Conservation (phyloP, 1,140 invertebrate genomes). For the Papilio machaon region DNA sequence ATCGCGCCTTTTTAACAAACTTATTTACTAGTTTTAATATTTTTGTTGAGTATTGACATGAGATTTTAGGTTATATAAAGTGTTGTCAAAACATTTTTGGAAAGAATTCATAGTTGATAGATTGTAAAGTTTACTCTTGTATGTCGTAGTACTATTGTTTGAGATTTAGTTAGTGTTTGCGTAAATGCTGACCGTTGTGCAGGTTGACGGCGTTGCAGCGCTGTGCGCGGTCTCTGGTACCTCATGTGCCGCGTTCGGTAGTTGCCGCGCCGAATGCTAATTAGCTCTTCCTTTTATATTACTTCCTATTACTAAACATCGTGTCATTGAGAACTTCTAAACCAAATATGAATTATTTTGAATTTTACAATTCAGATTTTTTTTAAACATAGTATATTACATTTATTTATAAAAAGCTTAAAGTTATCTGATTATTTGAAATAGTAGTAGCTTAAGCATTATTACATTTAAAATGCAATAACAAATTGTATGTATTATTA, state of each 20-base stretch:
- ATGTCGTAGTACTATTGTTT: conserved; percentile 41
- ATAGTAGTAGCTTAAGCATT: neutral
- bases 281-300: conserved; percentile 75
- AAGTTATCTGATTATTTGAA: neutral
- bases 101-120: conserved; percentile 42
- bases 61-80: conserved; percentile 81
- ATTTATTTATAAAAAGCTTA: conserved; percentile 50
- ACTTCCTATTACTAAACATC: conserved; percentile 71
- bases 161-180: conserved; percentile 38
- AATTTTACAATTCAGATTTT: conserved; percentile 10
- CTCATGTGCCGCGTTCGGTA: conserved; percentile 67
- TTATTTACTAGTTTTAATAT: conserved; percentile 55
- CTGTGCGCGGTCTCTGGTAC: conserved; percentile 46
- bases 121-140: conserved; percentile 15
- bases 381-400: conserved; percentile 57
- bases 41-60: conserved; percentile 68
- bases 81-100: conserved; percentile 80
- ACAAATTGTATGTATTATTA: no score
- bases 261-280: conserved; percentile 75
- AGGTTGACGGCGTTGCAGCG: conserved; percentile 55
- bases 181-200: conserved; percentile 49
- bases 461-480: no score
- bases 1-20: conserved; percentile 44
- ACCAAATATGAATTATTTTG: conserved; percentile 40
- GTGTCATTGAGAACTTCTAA: conserved; percentile 54